Percentiles rank a stretch among this genome's conserved stretches.
Conservation (phyloP, 2,113 vertebrate species). For the Suricata suricatta region DNA sequence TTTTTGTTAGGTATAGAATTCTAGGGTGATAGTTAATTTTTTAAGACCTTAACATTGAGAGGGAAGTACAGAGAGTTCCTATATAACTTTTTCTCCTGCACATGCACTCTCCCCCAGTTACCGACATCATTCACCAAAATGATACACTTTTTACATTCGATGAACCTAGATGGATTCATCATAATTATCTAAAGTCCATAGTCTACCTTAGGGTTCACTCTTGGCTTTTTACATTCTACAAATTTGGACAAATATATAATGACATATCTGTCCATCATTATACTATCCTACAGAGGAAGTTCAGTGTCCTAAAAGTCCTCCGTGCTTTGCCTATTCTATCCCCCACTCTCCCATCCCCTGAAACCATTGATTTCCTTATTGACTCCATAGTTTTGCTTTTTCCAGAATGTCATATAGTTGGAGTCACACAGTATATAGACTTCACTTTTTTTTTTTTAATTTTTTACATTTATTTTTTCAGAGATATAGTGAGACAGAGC, state of each 20-base stretch:
- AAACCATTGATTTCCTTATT: neutral
- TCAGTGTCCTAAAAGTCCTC: neutral
- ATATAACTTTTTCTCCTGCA: too few species aligned
- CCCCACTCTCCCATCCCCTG: neutral
- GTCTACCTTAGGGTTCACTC: neutral
- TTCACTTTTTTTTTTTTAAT: too few species aligned
- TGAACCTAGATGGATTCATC: neutral
- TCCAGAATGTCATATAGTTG: neutral
- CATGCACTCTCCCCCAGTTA: neutral
- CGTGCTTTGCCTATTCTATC: neutral
- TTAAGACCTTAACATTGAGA: neutral
- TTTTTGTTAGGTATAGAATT: neutral
- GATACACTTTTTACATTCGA: neutral
- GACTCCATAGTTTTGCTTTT: neutral
- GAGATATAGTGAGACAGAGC: too few species aligned
- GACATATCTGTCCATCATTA: too few species aligned
- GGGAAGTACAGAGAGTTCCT: neutral
- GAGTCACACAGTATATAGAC: neutral
- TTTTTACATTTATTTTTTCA: too few species aligned
- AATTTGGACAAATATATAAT: neutral
- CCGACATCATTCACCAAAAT: neutral
- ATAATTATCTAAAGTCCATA: neutral
- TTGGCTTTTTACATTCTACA: neutral
- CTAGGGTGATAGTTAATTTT: neutral
- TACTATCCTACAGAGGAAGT: too few species aligned